Evolutionary conservation across 2,888 invertebrate genomes (phyloP), one percentile per base, ranked within the genome.

Genomic region (Hermaeophaga mercurialis): DNA sequence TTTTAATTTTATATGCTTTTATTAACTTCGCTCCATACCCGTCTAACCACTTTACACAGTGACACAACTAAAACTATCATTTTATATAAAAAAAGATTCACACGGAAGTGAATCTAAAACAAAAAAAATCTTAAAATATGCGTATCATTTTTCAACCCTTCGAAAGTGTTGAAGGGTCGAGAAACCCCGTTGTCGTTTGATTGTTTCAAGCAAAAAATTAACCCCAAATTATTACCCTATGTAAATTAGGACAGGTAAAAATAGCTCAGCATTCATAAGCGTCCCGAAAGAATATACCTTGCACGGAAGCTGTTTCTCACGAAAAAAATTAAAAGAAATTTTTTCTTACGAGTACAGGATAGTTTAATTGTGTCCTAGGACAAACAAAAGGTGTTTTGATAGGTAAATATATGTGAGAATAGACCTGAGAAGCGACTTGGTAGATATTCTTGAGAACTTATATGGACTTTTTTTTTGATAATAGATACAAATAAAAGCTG

Each of bases 161-260:
- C 58, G 52, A 43, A 55, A 59, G 60, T 55, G 59, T 54, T 57
- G 62, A 62, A 62, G 58, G 62, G 61, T 56, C 46, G 38, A 44
- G 59, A 43, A 53, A 56, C 62, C 63, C 63, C 54, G 59, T 54
- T 53, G 61, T 41, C 56, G 18, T 43, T 24, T 67, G 61, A 74
- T 74, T 74, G 74, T 74, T 74, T 74, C 73, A 74, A 67, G 67
- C 66, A 68, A 72, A 73, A 67, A 74, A 73, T 73, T 71, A 73
- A 72, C 73, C 73, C 73, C 69, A 69, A 65, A 69, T 64, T 62
- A 64, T 64, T 62, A 55, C 46, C 46, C 50, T 68, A 74, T 74
- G 73, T 67, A 74, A 74, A 74, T 73, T 49, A 63, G 64, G 58
- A 55, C 67, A 71, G 69, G 70, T 70, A 68, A 59, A 58, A 57